Evolutionary conservation across 2,113 vertebrate genomes (phyloP).

Genomic region (Brachypodius melanocephalos): DNA sequence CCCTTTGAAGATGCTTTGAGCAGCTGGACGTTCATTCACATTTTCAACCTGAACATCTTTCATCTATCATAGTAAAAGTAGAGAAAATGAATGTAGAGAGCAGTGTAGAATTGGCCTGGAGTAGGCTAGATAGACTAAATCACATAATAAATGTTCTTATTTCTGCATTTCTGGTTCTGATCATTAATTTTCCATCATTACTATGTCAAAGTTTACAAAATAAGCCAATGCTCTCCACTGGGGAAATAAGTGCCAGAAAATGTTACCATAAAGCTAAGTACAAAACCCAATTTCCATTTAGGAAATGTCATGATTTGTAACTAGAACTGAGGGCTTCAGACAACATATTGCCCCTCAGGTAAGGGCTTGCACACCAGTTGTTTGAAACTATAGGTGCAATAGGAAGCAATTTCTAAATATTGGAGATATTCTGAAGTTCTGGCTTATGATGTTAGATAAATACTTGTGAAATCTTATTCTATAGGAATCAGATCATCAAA

Average conservation of each 20-base stretch:
- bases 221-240: not conserved
- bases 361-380: not conserved
- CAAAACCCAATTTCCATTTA: not conserved
- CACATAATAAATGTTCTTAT: not conserved
- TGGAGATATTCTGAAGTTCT: not conserved
- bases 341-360: not conserved
- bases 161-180: not conserved
- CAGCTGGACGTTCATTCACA: constrained; percentile 70
- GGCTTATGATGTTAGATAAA: not conserved
- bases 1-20: constrained; percentile 83
- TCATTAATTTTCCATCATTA: not conserved
- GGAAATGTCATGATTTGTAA: not conserved
- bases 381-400: not conserved
- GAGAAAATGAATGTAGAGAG: not conserved
- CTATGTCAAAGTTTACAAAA: not conserved
- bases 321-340: not conserved
- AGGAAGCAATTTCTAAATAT: not conserved
- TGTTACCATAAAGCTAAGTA: not conserved
- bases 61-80: constrained; percentile 75
- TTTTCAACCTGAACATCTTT: constrained; percentile 83
- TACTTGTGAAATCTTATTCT: not conserved
- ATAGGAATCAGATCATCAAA: not conserved
- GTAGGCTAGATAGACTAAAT: not conserved
- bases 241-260: not conserved
- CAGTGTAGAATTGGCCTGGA: not conserved